Evolutionary conservation across 2,888 invertebrate genomes (phyloP).

Genomic region (Agrochola lychnidis): DNA sequence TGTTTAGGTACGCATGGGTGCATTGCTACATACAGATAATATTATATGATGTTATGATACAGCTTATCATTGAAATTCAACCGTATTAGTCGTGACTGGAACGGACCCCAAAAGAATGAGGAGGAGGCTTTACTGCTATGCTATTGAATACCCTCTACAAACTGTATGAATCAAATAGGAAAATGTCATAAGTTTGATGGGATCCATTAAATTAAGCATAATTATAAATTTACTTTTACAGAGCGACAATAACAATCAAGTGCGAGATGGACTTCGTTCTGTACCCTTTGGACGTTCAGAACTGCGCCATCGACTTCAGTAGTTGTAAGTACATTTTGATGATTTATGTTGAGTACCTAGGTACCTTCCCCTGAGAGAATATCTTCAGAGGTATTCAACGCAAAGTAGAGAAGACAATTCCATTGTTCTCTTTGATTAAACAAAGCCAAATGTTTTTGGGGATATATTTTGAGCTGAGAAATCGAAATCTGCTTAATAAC

Average conservation of each 20-base stretch:
- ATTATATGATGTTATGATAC: neutral
- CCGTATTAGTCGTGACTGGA: neutral
- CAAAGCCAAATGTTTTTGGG: neutral
- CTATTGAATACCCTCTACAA: neutral
- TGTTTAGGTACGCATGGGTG: neutral
- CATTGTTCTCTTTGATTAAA: neutral
- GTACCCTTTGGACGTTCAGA: slow-evolving; percentile 92
- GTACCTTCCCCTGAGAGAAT: neutral
- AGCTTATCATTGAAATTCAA: neutral
- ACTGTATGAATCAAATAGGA: neutral
- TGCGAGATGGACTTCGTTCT: slow-evolving; percentile 92
- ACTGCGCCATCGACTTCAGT: slow-evolving; percentile 92
- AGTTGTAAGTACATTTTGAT: slow-evolving; percentile 89
- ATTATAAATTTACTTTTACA: slow-evolving; percentile 73
- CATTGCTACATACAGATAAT: neutral
- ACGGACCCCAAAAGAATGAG: neutral
- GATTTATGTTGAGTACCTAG: neutral
- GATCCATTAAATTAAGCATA: neutral
- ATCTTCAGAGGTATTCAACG: neutral
- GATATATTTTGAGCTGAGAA: neutral
- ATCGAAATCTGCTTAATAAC: neutral
- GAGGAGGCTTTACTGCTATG: neutral
- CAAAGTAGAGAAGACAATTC: neutral
- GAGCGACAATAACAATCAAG: slow-evolving; percentile 92
- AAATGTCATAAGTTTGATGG: neutral